These are phyloP conservation scores for Trissolcus brochymenae DNA, from an alignment of 2,888 invertebrate species.

Conservation along the genomic window DNA sequence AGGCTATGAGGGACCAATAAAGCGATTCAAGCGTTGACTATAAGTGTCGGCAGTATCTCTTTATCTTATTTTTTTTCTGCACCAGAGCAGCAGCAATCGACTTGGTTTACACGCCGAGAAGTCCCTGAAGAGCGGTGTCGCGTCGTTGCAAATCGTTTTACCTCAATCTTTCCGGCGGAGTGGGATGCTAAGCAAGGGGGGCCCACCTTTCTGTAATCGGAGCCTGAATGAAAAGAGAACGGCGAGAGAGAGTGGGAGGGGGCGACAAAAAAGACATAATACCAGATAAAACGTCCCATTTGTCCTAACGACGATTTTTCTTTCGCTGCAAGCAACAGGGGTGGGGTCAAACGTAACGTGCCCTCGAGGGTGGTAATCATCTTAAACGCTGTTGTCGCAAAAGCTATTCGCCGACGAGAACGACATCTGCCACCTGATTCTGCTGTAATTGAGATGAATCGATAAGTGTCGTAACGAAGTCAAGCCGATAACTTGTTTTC, in stretches of 20 bases:
- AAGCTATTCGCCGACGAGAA: constrained; percentile 52
- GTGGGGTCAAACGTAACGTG: constrained; percentile 57
- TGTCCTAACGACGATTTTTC: constrained; percentile 75
- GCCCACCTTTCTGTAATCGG: constrained; percentile 68
- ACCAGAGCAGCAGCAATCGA: constrained; percentile 39
- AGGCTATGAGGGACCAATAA: constrained; percentile 63
- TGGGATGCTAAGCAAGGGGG: constrained; percentile 46
- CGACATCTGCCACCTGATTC: constrained; percentile 69
- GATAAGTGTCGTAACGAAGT: constrained; percentile 58
- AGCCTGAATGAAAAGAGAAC: constrained; percentile 62
- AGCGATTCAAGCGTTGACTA: constrained; percentile 58
- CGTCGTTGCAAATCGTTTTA: constrained; percentile 72
- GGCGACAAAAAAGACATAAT: constrained; percentile 75
- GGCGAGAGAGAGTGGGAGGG: constrained; percentile 30
- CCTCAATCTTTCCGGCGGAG: constrained; percentile 66
- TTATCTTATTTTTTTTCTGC: constrained; percentile 33
- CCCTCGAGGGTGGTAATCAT: constrained; percentile 71
- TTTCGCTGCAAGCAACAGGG: constrained; percentile 54
- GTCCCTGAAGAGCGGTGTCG: constrained; percentile 64
- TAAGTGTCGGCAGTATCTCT: constrained; percentile 55
- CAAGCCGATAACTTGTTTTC: constrained; percentile 49
- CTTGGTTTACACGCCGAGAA: constrained; percentile 60
- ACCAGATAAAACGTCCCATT: constrained; percentile 75
- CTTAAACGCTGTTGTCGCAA: constrained; percentile 70
- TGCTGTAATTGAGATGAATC: constrained; percentile 71